Percentiles rank a stretch among this genome's conserved stretches.
Conservation (phyloP, 2,888 invertebrate species). For the Drosophila nr. perissopoda region DNA sequence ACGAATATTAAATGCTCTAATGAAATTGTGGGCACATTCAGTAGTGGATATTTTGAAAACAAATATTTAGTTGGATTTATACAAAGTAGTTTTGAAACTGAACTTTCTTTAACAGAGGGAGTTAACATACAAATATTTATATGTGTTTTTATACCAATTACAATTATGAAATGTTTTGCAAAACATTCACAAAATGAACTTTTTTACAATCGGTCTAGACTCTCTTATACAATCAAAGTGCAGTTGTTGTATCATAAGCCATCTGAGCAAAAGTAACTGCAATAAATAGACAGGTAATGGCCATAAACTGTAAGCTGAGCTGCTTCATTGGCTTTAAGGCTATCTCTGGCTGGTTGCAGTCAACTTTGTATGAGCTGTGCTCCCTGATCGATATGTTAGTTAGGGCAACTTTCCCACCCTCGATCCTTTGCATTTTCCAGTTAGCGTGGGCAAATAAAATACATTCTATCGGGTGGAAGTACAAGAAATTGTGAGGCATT, state of each 20-base stretch:
- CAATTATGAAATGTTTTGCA: neutral
- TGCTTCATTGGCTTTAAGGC: constrained; percentile 46
- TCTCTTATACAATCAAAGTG: constrained; percentile 13
- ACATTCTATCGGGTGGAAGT: constrained; percentile 47
- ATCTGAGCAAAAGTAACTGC: constrained; percentile 13
- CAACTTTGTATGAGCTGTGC: constrained; percentile 44
- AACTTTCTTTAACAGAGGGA: neutral
- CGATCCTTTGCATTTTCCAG: constrained; percentile 2
- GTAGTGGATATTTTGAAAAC: neutral
- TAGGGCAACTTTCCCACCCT: constrained; percentile 13
- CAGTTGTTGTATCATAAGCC: constrained; percentile 5
- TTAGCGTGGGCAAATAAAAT: constrained; percentile 51
- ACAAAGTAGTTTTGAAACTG: neutral
- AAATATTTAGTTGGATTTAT: neutral
- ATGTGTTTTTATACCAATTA: neutral
- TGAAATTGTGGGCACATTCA: neutral
- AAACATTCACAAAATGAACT: neutral
- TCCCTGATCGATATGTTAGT: constrained; percentile 28
- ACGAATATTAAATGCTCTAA: constrained; percentile 30
- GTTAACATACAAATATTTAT: neutral
- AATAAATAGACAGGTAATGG: constrained; percentile 42
- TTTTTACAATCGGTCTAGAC: constrained; percentile 1
- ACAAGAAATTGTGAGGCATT: constrained; percentile 54
- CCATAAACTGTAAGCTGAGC: constrained; percentile 40
- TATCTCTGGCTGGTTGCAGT: constrained; percentile 31